Percentiles rank a stretch among this genome's conserved stretches.
phyloP scores from a whole-genome alignment of 30 jellyfish, hydroid and myxozoan species.

The Haliclystus octoradiatus region DNA sequence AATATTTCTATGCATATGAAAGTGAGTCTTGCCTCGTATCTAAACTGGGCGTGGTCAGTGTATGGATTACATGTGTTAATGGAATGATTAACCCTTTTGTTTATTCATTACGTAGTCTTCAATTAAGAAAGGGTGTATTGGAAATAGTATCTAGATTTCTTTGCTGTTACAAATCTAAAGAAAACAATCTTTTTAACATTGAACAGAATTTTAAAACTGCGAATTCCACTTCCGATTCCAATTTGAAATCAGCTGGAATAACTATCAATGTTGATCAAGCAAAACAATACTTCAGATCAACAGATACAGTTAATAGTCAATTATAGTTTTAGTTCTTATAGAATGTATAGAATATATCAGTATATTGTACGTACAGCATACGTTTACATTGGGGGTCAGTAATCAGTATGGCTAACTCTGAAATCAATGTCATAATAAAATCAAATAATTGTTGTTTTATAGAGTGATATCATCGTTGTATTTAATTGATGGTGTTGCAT shows the following conservation, averaged over 20 bases:
- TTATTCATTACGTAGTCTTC: slow-evolving; percentile 32
- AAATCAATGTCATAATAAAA: no score
- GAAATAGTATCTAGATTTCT: not conserved
- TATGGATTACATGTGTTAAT: slow-evolving; percentile 40
- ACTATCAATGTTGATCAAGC: not conserved
- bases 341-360: no score
- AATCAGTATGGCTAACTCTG: no score
- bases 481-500: no score
- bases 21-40: slow-evolving; percentile 31
- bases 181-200: not conserved
- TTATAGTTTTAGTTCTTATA: no score
- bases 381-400: no score
- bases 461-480: no score
- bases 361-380: no score
- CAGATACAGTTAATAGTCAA: not conserved
- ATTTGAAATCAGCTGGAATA: no score
- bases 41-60: slow-evolving; percentile 66
- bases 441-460: no score
- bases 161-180: not conserved
- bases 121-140: slow-evolving; percentile 15
- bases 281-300: not conserved
- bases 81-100: slow-evolving; percentile 58
- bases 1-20: slow-evolving; percentile 41
- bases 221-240: not conserved
- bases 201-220: not conserved